Evolutionary conservation across 2,113 vertebrate genomes (phyloP).

Genomic region (Romanogobio albipinnatus): DNA sequence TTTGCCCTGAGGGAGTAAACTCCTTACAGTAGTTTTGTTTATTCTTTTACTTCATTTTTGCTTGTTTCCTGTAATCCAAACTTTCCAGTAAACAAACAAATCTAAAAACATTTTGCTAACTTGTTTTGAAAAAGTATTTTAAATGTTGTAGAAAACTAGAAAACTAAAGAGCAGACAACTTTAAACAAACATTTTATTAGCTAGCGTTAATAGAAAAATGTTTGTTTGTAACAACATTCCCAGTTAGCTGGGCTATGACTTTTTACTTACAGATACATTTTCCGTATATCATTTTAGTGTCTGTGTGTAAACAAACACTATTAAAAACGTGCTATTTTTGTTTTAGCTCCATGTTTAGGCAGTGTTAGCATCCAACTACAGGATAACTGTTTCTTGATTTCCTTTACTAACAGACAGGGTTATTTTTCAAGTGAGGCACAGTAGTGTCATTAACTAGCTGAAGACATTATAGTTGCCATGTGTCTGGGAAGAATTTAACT

Average conservation of each 20-base stretch:
- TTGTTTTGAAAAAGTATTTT: no score
- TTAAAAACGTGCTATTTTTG: not conserved
- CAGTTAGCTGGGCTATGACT: no score
- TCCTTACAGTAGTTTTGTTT: not conserved
- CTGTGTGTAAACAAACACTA: not conserved
- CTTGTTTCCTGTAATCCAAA: not conserved
- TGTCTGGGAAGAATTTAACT: conserved; percentile 2
- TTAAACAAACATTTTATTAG: no score
- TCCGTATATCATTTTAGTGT: not conserved
- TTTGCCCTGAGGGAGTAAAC: not conserved
- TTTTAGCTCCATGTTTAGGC: not conserved
- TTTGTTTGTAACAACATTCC: no score
- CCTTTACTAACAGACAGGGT: not conserved
- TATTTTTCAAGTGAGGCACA: conserved; percentile 1
- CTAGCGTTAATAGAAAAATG: no score
- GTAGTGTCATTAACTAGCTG: not conserved
- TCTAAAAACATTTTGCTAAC: no score
- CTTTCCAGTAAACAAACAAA: no score
- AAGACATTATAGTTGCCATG: conserved; percentile 11
- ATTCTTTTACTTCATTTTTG: not conserved
- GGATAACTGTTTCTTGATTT: not conserved
- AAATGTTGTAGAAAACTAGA: no score
- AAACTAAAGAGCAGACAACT: no score
- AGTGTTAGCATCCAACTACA: not conserved
- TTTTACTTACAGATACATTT: not conserved